Base-by-base conservation (phyloP, 2,888 invertebrate species). In the Thymelicus lineola region DNA sequence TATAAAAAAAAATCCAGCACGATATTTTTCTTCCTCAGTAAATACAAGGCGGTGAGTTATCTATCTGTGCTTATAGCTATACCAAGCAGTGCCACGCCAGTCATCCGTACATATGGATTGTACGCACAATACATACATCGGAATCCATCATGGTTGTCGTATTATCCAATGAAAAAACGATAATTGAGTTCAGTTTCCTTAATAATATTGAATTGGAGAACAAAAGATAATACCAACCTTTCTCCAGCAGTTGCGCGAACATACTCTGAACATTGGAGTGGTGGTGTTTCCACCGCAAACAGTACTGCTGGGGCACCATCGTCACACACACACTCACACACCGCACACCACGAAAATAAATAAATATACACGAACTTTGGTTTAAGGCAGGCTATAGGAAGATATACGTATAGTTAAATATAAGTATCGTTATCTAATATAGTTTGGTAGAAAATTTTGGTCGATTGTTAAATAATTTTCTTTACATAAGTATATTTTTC, bases 281-380 rank as follows among this genome's bases (percentile, higher is more conserved):
- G 91, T 98, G 98, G 90, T 98, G 97, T 85, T 98, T 98, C 98
- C 98, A 98, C 90, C 98, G 94, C 79, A 98, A 94, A 86, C 98
- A 98, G 94, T 98, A 98, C 91, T 98, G 98, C 91, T 98, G 98
- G 69, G 97, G 96, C 93, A 96, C 94, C 97, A 97, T 97, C 71
- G 79, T 87, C 77, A 75, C 48, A 28, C 36, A 38, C 63, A 48
- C 46, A 45, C 14, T 4, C 20, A 50, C 28, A 0, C 14, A 36
- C 53, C 35, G 20, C 14, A 42, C 7, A 46, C 28, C 4, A 61
- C 42, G 6, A n/a, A 53, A 57, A 28, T 42, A 36, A 66, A 61
- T 64, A 55, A 78, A 77, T 67, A 81, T 79, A 59, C 42, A 50
- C 67, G 60, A 60, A 70, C 72, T 87, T 88, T 86, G 86, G 87